Percentiles rank a stretch among this genome's conserved stretches.
phyloP scores from a whole-genome alignment of 2,888 invertebrate species.

The Conus canariensis region DNA sequence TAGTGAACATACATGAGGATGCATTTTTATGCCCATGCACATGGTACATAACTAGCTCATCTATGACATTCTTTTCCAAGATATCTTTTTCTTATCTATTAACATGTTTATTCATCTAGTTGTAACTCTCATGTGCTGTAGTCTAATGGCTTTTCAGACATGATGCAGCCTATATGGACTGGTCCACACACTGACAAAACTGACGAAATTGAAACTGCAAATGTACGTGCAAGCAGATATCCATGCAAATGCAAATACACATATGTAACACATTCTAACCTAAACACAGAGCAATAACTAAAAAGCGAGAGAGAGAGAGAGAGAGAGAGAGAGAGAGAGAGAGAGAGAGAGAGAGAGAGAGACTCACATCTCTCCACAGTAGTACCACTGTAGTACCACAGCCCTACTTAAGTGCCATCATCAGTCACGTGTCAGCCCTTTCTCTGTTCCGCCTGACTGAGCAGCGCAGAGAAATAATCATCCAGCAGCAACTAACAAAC shows the following conservation, averaged over 20 bases:
- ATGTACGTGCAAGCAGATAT: not conserved
- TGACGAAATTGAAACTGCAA: too few species aligned
- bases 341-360: not conserved
- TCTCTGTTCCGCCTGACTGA: not conserved
- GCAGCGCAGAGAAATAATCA: not conserved
- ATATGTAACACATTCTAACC: not conserved
- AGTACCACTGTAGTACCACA: not conserved
- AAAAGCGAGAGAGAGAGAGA: not conserved
- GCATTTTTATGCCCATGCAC: too few species aligned
- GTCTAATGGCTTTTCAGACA: too few species aligned
- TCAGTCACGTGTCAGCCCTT: not conserved
- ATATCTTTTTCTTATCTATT: too few species aligned
- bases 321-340: slow-evolving; percentile 14
- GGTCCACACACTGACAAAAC: too few species aligned
- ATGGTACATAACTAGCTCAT: too few species aligned
- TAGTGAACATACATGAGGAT: too few species aligned
- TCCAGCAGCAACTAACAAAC: not conserved
- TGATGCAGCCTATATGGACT: too few species aligned
- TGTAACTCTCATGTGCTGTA: too few species aligned
- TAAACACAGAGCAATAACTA: not conserved
- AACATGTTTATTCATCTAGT: too few species aligned
- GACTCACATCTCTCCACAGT: not conserved
- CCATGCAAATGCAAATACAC: not conserved
- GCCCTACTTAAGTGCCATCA: not conserved
- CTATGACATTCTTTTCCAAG: too few species aligned